Base-by-base conservation (phyloP, 2,797 vertebrate species). In the Dryobates pubescens region DNA sequence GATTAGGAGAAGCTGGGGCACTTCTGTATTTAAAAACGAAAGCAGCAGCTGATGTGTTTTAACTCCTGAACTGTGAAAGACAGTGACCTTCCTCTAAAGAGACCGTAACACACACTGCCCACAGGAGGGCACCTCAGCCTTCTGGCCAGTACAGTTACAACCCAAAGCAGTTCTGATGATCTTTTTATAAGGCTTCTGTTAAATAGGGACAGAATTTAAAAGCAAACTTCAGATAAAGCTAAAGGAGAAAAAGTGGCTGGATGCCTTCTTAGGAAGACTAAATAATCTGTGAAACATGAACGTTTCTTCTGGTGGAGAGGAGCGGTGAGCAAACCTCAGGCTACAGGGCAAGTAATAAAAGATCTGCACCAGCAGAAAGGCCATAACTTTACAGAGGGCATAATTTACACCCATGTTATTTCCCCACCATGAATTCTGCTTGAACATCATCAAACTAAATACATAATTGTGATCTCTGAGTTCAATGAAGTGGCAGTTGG, bases 1-100 rank as follows among this genome's bases (percentile, higher is more conserved):
- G 99, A 97, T 98, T 99, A 76, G 99, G 99, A 96, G 99, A 99
- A 17, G 99, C 99, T 13, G 99, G 99, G 83, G 99, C 99, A 73
- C 99, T 99, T 98, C 99, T 99, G 97, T 1, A 93, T 93, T 89
- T 68, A 92, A 83, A 95, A 93, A 97, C 51, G 95, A 95, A 94
- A 97, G 88, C 88, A 90, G 89, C 79, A 95, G 90, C 92, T 93
- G 94, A 92, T 89, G 93, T 88, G 94, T 86, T 92, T 90, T 92
- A 88, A 82, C 89, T 90, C 74, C 91, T 45, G 71, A 75, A 86
- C 53, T 29, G 32, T 26, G 79, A 27, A 24, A 73, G 53, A 45
- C 57, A 69, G 29, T 1, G 93, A 70, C 54, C 85, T 86, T 71
- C 85, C 80, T 79, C 92, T 91, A 91, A 36, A 6, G 86, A 67